Evolutionary conservation across 2,797 vertebrate species (phyloP).

Genomic region (Urocyon cinereoargenteus): DNA sequence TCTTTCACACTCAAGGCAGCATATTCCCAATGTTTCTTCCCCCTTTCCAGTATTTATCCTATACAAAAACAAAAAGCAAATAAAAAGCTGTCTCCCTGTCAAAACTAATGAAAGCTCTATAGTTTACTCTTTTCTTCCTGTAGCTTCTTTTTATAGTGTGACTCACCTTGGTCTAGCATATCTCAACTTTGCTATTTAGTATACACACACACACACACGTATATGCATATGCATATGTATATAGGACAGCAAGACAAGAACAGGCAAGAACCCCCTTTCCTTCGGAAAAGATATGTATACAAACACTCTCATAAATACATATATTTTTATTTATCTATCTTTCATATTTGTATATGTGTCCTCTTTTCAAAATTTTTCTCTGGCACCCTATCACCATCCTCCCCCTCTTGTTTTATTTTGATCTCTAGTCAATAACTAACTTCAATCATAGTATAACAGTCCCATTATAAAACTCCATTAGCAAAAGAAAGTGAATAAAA

Average conservation of each 20-base stretch:
- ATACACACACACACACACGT: background rate
- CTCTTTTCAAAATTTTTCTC: slow-evolving; percentile 34
- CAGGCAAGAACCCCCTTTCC: slow-evolving; percentile 6
- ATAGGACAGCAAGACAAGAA: background rate
- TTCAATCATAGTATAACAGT: background rate
- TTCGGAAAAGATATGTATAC: background rate
- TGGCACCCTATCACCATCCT: background rate
- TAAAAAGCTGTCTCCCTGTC: background rate
- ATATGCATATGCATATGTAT: background rate
- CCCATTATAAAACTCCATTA: background rate
- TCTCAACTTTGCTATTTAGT: background rate
- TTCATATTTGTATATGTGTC: slow-evolving; percentile 20
- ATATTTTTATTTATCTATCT: background rate
- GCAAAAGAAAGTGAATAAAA: background rate
- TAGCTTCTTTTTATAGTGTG: background rate
- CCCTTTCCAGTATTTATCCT: background rate
- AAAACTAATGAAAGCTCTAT: background rate
- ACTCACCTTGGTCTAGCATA: background rate
- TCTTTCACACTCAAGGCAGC: background rate
- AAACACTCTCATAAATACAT: background rate
- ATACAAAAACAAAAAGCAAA: background rate
- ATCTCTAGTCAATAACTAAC: slow-evolving; percentile 28
- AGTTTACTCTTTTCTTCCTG: background rate
- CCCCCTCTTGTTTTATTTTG: background rate
- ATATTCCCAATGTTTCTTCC: background rate